These are phyloP conservation scores for Piscicola geometra DNA, from an alignment of 2,888 invertebrate species.

Conservation along the genomic window DNA sequence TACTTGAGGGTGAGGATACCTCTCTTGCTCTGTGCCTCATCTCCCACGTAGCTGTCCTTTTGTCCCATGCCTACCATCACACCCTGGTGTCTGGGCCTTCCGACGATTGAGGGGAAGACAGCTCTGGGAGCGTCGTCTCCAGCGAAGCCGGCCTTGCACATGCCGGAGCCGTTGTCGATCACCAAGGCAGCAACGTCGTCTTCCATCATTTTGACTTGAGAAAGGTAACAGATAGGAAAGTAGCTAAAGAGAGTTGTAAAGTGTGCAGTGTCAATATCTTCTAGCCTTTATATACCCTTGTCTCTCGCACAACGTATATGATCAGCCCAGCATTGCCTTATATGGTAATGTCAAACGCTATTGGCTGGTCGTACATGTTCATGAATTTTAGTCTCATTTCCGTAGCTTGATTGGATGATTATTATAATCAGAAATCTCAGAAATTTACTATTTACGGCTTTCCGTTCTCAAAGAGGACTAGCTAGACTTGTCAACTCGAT, in stretches of 20 bases:
- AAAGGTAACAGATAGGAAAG: not conserved
- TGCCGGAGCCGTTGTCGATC: constrained; percentile 62
- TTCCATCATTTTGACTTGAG: constrained; percentile 10
- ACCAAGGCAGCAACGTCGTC: constrained; percentile 61
- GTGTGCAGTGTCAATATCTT: not conserved
- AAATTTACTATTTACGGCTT: too few species aligned
- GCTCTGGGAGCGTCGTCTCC: constrained; percentile 72
- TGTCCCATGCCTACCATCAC: constrained; percentile 46
- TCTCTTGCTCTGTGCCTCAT: constrained; percentile 51
- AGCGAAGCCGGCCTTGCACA: constrained; percentile 71
- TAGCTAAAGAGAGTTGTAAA: not conserved
- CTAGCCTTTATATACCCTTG: not conserved
- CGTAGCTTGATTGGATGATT: too few species aligned
- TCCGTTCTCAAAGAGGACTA: too few species aligned
- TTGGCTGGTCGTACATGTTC: constrained; percentile 5
- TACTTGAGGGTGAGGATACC: constrained; percentile 52
- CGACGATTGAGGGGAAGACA: constrained; percentile 78
- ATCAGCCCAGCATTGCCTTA: constrained; percentile 10
- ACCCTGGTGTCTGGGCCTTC: constrained; percentile 61
- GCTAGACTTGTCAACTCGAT: too few species aligned
- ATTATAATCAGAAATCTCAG: too few species aligned
- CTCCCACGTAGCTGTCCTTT: constrained; percentile 50
- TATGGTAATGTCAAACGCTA: constrained; percentile 28
- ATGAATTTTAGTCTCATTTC: too few species aligned
- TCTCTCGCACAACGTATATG: not conserved